Base-by-base conservation (phyloP, 2,888 invertebrate species). In the Oegoconia quadripuncta region DNA sequence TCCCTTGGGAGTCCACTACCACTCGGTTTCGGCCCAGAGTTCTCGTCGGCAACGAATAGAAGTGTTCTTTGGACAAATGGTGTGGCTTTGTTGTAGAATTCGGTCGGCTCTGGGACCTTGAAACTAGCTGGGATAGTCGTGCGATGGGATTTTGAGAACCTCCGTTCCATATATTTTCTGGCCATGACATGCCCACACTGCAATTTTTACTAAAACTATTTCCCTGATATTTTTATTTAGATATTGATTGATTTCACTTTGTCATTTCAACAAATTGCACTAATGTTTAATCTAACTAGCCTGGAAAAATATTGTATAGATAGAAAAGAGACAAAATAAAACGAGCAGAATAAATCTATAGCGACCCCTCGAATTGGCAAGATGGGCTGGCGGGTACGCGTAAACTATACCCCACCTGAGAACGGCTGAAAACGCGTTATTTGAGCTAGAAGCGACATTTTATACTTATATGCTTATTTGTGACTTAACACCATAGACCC, bases 141-240 rank as follows among this genome's bases (percentile, higher is more conserved):
- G 34, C 79, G 80, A 29, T 82, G 78, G 4, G 87, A 71, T 52
- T 84, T 87, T 3, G 86, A 77, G 48, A 87, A 82, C 47, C 78
- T 73, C 51, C 83, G 83, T 78, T 88, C 88, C 84, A 88, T 87
- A 74, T 87, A 88, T 79, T 88, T 88, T 70, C 79, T 86, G 73
- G 88, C 87, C 87, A 88, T 86, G 57, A 69, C 84, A 79, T 62
- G 55, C 52, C 65, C 42, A 47, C 17, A 50, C 32, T 34, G 12
- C 17, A 20, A 27, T n/a, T n/a, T n/a, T n/a, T n/a, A n/a, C n/a
- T n/a, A n/a, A n/a, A n/a, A n/a, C n/a, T n/a, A n/a, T n/a, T n/a
- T n/a, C n/a, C n/a, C n/a, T n/a, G n/a, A n/a, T n/a, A n/a, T n/a
- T n/a, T n/a, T n/a, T n/a, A n/a, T n/a, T n/a, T n/a, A n/a, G n/a